A percentile compares a stretch with the other conserved stretches of the same genome.
These are phyloP conservation scores for Ameiurus melas DNA, from an alignment of 2,113 vertebrate genomes.

Conservation along the genomic window DNA sequence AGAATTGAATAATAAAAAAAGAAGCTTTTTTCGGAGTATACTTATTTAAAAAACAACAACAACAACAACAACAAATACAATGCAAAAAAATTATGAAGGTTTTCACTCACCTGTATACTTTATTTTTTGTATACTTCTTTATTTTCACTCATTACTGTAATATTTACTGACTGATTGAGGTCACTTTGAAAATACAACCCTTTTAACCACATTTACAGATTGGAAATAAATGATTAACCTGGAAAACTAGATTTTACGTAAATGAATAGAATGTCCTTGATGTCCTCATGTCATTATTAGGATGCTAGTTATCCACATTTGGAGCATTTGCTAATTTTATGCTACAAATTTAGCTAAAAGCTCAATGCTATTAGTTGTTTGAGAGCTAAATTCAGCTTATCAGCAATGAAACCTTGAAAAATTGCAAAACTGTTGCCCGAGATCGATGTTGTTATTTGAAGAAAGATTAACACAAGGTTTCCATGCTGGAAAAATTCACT, in stretches of 20 bases:
- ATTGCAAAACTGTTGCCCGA: neutral
- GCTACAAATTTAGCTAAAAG: no score
- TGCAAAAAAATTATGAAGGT: neutral
- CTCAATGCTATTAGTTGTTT: neutral
- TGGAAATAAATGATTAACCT: neutral
- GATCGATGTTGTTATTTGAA: neutral
- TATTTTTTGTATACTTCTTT: neutral
- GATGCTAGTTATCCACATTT: neutral
- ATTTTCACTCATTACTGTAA: no score
- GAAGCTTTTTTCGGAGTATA: no score
- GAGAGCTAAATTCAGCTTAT: no score
- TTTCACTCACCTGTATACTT: neutral
- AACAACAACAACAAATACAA: no score
- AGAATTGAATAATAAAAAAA: neutral
- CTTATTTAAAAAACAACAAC: no score
- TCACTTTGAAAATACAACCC: neutral
- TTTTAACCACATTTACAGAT: neutral
- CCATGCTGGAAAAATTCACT: neutral
- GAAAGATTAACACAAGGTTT: neutral
- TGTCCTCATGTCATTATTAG: neutral
- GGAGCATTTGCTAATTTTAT: no score
- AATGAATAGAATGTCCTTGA: neutral
- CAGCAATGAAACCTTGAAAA: no score
- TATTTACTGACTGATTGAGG: no score
- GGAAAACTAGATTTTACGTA: neutral